phyloP scores from a whole-genome alignment of 2,888 invertebrate genomes.

The Operophtera brumata region DNA sequence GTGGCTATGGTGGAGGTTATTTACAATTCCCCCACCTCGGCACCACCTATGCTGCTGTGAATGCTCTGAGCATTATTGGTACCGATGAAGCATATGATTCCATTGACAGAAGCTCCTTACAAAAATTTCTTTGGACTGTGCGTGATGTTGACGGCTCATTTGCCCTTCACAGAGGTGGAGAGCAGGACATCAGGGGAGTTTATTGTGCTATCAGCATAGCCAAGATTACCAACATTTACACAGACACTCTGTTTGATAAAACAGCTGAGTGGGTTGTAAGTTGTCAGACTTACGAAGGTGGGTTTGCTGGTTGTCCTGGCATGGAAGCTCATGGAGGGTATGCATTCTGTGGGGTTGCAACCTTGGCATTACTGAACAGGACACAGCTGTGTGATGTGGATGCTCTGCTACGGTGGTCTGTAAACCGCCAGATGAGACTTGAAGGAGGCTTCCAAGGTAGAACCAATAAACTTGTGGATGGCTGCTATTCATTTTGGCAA shows the following conservation, averaged over 20 bases:
- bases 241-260: slow-evolving; percentile 88
- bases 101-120: slow-evolving; percentile 89
- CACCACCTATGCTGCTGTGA: slow-evolving; percentile 98
- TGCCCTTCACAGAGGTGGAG: slow-evolving; percentile 94
- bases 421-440: slow-evolving; percentile 93
- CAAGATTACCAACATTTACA: slow-evolving; percentile 89
- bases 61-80: slow-evolving; percentile 94
- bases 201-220: slow-evolving; percentile 98
- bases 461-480: slow-evolving; percentile 99
- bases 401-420: slow-evolving; percentile 91
- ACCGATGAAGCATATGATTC: slow-evolving; percentile 91
- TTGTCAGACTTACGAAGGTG: slow-evolving; percentile 99
- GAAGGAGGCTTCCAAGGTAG: slow-evolving; percentile 99
- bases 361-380: slow-evolving; percentile 90
- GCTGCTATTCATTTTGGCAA: slow-evolving; percentile 99
- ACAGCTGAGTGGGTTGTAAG: slow-evolving; percentile 96
- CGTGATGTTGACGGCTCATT: slow-evolving; percentile 94
- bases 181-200: slow-evolving; percentile 96
- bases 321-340: slow-evolving; percentile 99
- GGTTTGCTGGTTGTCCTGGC: slow-evolving; percentile 93
- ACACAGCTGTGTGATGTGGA: slow-evolving; percentile 87
- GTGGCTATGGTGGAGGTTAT: slow-evolving; percentile 97
- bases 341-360: slow-evolving; percentile 97
- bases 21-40: slow-evolving; percentile 96
- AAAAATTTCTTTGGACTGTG: slow-evolving; percentile 89